Conservation (phyloP, 1,140 invertebrate genomes). For the Procambarus clarkii region DNA sequence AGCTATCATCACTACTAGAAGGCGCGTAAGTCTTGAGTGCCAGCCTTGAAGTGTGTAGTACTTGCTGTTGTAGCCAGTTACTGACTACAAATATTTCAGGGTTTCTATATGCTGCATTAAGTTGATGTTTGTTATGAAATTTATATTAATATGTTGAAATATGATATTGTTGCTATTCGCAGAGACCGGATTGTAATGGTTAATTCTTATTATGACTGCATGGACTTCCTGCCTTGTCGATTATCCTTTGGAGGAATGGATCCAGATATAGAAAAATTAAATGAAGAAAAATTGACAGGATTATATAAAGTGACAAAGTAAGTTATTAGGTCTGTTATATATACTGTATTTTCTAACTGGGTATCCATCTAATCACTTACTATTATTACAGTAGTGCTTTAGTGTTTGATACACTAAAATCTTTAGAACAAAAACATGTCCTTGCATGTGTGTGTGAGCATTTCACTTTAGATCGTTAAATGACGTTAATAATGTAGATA, state of each 20-base stretch:
- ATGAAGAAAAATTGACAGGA: constrained; percentile 61
- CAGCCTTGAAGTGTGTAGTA: no score
- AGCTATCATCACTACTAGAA: constrained; percentile 54
- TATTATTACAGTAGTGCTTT: no score
- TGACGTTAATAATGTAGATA: no score
- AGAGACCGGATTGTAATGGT: constrained; percentile 64
- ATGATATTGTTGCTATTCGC: not conserved
- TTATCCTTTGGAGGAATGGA: constrained; percentile 70
- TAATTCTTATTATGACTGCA: constrained; percentile 63
- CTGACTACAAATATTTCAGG: no score
- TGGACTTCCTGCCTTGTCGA: constrained; percentile 67
- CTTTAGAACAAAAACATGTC: no score
- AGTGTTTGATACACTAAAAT: no score
- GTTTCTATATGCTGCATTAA: no score
- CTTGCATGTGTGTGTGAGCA: no score
- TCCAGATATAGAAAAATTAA: constrained; percentile 68
- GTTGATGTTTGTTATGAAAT: no score
- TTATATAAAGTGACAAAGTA: constrained; percentile 62
- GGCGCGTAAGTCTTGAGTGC: constrained; percentile 57
- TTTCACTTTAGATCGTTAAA: no score
- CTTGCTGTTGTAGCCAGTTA: not conserved
- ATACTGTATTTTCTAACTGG: not conserved
- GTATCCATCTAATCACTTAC: not conserved
- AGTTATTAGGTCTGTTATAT: not conserved
- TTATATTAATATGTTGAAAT: no score